Conservation (phyloP, 2,113 vertebrate species). For the Pao palembangensis region DNA sequence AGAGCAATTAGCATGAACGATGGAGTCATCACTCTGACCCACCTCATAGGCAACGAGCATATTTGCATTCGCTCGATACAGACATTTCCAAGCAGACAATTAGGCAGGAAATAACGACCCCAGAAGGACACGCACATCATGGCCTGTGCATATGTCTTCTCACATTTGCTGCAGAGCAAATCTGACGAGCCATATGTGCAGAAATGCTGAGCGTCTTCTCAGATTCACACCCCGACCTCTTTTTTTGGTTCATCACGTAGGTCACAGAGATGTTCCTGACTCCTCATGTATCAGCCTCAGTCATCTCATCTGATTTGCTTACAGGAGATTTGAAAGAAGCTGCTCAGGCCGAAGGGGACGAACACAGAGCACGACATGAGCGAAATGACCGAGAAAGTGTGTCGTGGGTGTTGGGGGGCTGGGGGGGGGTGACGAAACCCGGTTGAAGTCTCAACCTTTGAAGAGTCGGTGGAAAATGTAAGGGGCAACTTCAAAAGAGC, state of each 20-base stretch:
- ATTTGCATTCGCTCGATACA: conserved; percentile 35
- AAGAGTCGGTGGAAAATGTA: conserved; percentile 61
- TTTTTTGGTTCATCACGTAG: conserved; percentile 26
- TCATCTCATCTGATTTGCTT: conserved; percentile 23
- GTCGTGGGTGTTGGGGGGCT: not conserved
- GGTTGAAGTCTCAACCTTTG: conserved; percentile 65
- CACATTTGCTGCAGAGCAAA: not conserved
- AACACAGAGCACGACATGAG: conserved; percentile 49
- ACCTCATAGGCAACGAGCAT: conserved; percentile 42
- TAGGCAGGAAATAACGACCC: conserved; percentile 31
- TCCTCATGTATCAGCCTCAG: not conserved
- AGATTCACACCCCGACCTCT: not conserved
- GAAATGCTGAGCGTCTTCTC: not conserved
- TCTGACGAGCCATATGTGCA: not conserved
- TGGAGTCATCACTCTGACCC: conserved; percentile 22
- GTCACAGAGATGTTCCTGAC: conserved; percentile 17
- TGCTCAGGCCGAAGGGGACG: not conserved
- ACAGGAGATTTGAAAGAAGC: conserved; percentile 26
- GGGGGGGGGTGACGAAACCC: conserved; percentile 46
- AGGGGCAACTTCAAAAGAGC: conserved; percentile 66
- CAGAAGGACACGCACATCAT: not conserved
- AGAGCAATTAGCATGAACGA: conserved; percentile 50
- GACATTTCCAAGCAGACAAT: conserved; percentile 17
- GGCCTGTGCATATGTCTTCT: not conserved
- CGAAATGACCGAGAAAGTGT: conserved; percentile 43